Evolutionary conservation across 2,888 invertebrate genomes (phyloP).

Genomic region (Pristionchus japonicus): DNA sequence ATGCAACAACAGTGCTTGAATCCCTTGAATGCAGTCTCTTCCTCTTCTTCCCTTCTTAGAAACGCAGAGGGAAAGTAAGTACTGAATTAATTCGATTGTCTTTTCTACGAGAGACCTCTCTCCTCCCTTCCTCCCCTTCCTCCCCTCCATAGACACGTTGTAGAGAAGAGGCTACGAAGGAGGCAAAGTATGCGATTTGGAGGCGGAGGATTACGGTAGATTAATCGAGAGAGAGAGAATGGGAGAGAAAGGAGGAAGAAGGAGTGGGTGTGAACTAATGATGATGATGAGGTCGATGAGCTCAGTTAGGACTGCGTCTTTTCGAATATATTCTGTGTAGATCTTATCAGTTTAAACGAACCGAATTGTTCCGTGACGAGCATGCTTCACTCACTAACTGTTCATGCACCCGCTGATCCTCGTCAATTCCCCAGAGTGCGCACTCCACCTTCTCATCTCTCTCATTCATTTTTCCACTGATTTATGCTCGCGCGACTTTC

Average conservation of each 20-base stretch:
- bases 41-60: conserved; percentile 15
- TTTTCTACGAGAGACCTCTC: neutral
- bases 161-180: too few species aligned
- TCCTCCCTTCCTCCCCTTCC: neutral
- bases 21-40: too few species aligned
- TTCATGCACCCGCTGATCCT: neutral
- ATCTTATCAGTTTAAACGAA: neutral
- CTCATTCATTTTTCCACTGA: neutral
- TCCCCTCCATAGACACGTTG: conserved; percentile 4
- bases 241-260: neutral
- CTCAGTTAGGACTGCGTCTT: neutral
- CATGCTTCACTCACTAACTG: neutral
- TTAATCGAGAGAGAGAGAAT: neutral
- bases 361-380: neutral
- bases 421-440: neutral
- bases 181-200: neutral
- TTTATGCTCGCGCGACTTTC: neutral
- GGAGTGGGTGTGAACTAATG: neutral
- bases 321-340: neutral
- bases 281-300: neutral
- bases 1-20: too few species aligned
- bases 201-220: conserved; percentile 31
- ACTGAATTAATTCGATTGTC: conserved; percentile 39
- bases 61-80: conserved; percentile 10
- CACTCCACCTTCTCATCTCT: neutral